Percentiles rank a stretch among this genome's conserved stretches.
phyloP scores from a whole-genome alignment of 2,113 vertebrate species.

The Tenrec ecaudatus region DNA sequence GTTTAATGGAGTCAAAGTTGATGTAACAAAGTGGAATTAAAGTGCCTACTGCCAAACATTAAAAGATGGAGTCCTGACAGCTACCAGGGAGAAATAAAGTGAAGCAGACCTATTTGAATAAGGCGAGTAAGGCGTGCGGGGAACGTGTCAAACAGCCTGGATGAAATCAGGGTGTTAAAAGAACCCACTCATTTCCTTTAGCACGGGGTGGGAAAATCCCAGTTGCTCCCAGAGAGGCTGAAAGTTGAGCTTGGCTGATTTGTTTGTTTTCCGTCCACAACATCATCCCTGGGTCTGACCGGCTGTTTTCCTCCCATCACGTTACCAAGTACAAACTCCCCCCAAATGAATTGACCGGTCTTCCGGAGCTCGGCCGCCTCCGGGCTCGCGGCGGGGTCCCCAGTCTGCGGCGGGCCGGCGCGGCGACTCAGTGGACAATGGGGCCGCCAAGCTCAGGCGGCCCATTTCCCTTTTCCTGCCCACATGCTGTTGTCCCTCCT shows the following conservation, averaged over 20 bases:
- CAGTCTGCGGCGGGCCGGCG: slow-evolving; percentile 1
- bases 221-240: slow-evolving; percentile 56
- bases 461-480: slow-evolving; percentile 83
- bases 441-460: slow-evolving; percentile 74
- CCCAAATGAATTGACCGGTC: not conserved
- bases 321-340: slow-evolving; percentile 47
- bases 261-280: slow-evolving; percentile 70
- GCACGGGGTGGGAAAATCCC: slow-evolving; percentile 32
- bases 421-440: slow-evolving; percentile 74
- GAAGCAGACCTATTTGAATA: not conserved
- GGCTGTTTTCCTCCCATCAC: slow-evolving; percentile 49
- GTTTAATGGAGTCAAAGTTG: slow-evolving; percentile 34
- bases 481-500: slow-evolving; percentile 73
- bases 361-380: not conserved
- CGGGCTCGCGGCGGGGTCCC: slow-evolving; percentile 37
- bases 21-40: slow-evolving; percentile 2
- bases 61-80: slow-evolving; percentile 50
- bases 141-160: slow-evolving; percentile 63
- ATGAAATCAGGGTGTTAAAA: slow-evolving; percentile 73
- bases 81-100: slow-evolving; percentile 56
- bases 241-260: slow-evolving; percentile 78
- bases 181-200: slow-evolving; percentile 64
- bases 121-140: not conserved
- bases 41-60: slow-evolving; percentile 35
- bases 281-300: slow-evolving; percentile 51